A percentile compares a stretch with the other conserved stretches of the same genome.
These are phyloP conservation scores for Neolamprologus sp. DNA, from an alignment of 2,113 vertebrate species.

Conservation along the genomic window DNA sequence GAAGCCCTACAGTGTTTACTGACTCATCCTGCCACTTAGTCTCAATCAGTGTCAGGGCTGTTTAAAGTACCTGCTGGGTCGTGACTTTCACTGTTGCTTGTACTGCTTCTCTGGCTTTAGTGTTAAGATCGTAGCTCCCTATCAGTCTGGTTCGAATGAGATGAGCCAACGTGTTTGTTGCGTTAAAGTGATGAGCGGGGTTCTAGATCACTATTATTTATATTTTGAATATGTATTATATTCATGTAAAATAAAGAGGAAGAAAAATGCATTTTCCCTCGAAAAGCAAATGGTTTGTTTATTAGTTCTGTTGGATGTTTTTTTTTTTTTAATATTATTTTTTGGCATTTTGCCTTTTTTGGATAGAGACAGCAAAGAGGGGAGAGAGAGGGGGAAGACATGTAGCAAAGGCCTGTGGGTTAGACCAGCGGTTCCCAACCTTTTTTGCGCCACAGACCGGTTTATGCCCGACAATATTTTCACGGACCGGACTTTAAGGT, in stretches of 20 bases:
- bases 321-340: neutral
- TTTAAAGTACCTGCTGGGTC: neutral
- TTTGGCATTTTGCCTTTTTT: neutral
- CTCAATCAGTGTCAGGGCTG: neutral
- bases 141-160: neutral
- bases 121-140: neutral
- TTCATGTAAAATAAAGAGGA: neutral
- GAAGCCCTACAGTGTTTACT: neutral
- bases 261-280: neutral
- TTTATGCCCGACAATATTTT: neutral
- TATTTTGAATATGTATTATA: neutral
- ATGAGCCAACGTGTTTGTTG: neutral
- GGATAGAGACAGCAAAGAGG: neutral
- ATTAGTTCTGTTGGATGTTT: neutral
- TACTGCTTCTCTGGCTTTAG: neutral
- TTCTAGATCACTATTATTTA: neutral
- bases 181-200: neutral
- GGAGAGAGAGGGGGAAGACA: neutral
- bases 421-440: neutral
- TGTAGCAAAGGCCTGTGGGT: neutral
- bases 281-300: neutral
- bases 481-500: too few relatives aligned
- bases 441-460: neutral
- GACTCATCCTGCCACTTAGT: neutral
- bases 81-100: neutral